These are phyloP conservation scores for Chaetoderma sp. DNA, from an alignment of 2,888 invertebrate genomes.

Conservation along the genomic window DNA sequence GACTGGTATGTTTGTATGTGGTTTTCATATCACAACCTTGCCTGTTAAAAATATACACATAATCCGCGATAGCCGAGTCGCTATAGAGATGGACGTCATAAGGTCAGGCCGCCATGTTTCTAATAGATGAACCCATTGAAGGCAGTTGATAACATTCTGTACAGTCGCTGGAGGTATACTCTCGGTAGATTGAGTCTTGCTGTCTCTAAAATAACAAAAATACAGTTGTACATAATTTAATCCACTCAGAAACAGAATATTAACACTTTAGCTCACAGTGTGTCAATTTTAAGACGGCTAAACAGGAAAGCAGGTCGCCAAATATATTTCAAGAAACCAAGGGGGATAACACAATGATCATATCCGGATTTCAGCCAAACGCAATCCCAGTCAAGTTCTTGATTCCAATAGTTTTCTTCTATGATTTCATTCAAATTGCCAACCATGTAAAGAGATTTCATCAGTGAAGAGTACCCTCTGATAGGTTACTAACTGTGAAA, in stretches of 20 bases:
- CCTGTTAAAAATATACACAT: constrained; percentile 65
- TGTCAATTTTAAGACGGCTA: too few relatives aligned
- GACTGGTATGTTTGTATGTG: too few relatives aligned
- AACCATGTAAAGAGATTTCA: too few relatives aligned
- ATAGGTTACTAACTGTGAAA: too few relatives aligned
- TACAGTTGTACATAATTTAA: background rate
- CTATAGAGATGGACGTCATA: constrained; percentile 48
- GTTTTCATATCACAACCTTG: constrained; percentile 29
- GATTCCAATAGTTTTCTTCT: too few relatives aligned
- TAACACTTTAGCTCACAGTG: constrained; percentile 36
- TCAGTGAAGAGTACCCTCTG: too few relatives aligned
- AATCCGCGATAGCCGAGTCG: constrained; percentile 58
- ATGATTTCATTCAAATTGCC: too few relatives aligned
- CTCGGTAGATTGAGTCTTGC: constrained; percentile 2
- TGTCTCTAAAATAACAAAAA: background rate
- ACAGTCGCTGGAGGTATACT: constrained; percentile 39
- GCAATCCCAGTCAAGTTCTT: too few relatives aligned
- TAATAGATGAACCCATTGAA: constrained; percentile 58
- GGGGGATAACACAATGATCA: too few relatives aligned
- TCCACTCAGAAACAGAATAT: background rate
- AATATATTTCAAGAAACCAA: too few relatives aligned
- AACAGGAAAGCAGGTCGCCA: too few relatives aligned
- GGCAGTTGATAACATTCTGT: constrained; percentile 48
- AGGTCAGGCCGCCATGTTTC: constrained; percentile 48
- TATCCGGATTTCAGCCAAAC: too few relatives aligned